These are phyloP conservation scores for Nowickia ferox DNA, from an alignment of 2,888 invertebrate species.

Conservation along the genomic window DNA sequence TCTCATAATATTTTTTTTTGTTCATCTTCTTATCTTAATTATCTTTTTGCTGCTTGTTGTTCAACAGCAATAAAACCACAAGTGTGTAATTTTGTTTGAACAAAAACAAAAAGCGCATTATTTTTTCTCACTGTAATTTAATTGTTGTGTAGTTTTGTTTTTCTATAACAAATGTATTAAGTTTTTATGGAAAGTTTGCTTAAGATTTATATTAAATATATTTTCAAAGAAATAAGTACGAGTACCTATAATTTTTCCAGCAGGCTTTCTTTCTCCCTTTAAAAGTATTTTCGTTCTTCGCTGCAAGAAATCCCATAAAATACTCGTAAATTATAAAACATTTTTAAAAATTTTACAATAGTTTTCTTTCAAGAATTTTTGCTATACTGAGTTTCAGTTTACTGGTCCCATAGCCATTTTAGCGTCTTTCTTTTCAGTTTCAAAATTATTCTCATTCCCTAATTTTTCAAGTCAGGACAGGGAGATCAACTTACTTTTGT, in stretches of 20 bases:
- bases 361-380: neutral
- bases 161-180: neutral
- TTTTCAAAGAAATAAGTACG: constrained; percentile 6
- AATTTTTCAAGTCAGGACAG: no score
- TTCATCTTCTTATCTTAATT: constrained; percentile 36
- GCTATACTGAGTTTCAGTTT: no score
- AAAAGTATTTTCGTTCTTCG: constrained; percentile 10
- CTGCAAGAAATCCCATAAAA: neutral
- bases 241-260: neutral
- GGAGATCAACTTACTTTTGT: no score
- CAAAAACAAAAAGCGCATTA: neutral
- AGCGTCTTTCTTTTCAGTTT: no score
- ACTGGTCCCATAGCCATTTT: no score
- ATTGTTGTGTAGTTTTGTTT: neutral
- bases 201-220: no score
- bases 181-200: constrained; percentile 2
- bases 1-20: neutral
- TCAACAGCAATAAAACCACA: constrained; percentile 53
- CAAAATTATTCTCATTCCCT: no score
- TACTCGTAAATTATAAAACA: neutral
- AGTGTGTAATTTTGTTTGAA: constrained; percentile 13
- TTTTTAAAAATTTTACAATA: neutral
- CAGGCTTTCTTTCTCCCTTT: constrained; percentile 18
- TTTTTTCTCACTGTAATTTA: constrained; percentile 18
- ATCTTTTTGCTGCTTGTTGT: constrained; percentile 48